Evolutionary conservation across 2,888 invertebrate genomes (phyloP).

Genomic region (Sarcophaga caerulescens): DNA sequence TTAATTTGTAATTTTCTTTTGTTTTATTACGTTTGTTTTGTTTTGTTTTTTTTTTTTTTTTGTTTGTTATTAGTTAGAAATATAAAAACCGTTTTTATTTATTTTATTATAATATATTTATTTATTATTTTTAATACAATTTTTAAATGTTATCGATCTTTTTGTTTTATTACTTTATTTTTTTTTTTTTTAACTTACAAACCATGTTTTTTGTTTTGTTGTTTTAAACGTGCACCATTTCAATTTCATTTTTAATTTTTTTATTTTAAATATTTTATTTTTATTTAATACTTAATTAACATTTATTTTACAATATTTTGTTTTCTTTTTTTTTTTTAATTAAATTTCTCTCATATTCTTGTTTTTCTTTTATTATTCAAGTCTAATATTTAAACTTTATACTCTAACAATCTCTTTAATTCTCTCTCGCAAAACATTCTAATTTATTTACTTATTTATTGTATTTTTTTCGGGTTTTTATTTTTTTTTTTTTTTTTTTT

Average conservation of each 20-base stretch:
- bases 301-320: constrained; percentile 50
- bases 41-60: constrained; percentile 24
- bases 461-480: neutral
- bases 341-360: neutral
- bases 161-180: neutral
- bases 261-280: constrained; percentile 7
- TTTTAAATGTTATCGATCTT: constrained; percentile 10
- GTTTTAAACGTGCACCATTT: constrained; percentile 67
- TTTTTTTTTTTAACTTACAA: constrained; percentile 52
- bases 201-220: constrained; percentile 51
- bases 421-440: constrained; percentile 68
- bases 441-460: constrained; percentile 41
- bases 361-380: constrained; percentile 23
- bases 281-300: constrained; percentile 52
- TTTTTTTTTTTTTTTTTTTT: neutral
- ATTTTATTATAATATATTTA: constrained; percentile 12
- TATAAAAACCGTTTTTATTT: constrained; percentile 58
- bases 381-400: constrained; percentile 61
- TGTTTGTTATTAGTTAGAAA: constrained; percentile 43
- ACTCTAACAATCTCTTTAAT: constrained; percentile 68
- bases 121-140: constrained; percentile 25
- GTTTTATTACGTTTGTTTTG: neutral
- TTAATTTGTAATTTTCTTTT: neutral
- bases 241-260: constrained; percentile 51
- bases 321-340: neutral